Conservation (phyloP, 2,888 invertebrate genomes). For the Ypsolopha sequella region DNA sequence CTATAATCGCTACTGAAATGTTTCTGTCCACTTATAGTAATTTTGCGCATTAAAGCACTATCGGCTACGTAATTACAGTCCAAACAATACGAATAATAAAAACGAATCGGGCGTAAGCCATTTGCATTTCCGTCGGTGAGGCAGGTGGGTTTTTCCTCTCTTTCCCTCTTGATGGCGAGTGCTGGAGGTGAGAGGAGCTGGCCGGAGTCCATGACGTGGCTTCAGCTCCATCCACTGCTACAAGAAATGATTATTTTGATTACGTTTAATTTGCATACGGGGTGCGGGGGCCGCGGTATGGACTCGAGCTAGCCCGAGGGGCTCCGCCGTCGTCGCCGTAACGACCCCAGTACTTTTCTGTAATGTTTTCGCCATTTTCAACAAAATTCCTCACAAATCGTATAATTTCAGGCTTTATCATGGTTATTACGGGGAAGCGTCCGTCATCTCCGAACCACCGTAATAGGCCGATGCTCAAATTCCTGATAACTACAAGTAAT, state of each 20-base stretch:
- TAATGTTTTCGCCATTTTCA: slow-evolving; percentile 71
- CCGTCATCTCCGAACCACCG: slow-evolving; percentile 50
- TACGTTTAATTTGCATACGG: slow-evolving; percentile 69
- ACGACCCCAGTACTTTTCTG: slow-evolving; percentile 67
- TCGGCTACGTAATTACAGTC: slow-evolving; percentile 49
- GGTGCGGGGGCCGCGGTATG: slow-evolving; percentile 24
- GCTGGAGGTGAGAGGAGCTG: slow-evolving; percentile 30
- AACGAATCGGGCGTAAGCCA: slow-evolving; percentile 46
- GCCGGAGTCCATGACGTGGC: slow-evolving; percentile 21
- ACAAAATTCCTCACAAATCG: slow-evolving; percentile 69
- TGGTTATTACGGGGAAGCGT: slow-evolving; percentile 66
- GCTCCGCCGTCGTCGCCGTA: slow-evolving; percentile 42
- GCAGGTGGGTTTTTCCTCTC: slow-evolving; percentile 33
- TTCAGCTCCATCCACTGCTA: slow-evolving; percentile 32
- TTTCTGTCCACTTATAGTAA: slow-evolving; percentile 53
- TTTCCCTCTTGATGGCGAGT: slow-evolving; percentile 14
- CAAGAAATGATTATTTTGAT: slow-evolving; percentile 67
- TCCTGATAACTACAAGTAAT: slow-evolving; percentile 65
- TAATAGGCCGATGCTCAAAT: slow-evolving; percentile 61
- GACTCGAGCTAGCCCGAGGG: slow-evolving; percentile 32
- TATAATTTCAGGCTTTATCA: slow-evolving; percentile 68
- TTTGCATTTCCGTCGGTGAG: slow-evolving; percentile 50
- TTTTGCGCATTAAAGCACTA: slow-evolving; percentile 53
- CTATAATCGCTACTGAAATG: slow-evolving; percentile 46
- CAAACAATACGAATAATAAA: slow-evolving; percentile 60